Evolutionary conservation across 1,140 invertebrate genomes (phyloP), one percentile per base, ranked within the genome.

Genomic region (Hyles vespertilio): DNA sequence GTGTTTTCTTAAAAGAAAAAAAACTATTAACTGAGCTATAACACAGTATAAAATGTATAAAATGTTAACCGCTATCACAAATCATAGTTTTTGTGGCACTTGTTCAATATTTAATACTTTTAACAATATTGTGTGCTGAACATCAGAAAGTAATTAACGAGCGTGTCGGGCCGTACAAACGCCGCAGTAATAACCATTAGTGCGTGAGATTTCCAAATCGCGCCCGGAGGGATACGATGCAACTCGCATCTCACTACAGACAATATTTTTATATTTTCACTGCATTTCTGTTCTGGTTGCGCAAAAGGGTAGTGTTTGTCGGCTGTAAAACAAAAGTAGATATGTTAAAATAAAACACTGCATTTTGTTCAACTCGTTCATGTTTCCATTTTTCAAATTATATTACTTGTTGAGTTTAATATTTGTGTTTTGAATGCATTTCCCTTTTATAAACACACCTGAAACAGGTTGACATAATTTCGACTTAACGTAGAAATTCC

Each of bases 221-320:
- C 53, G 65, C 69, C 70, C 66, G n/a, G 51, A 58, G 70, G 69
- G 72, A 73, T 47, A 57, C 61, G 54, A 70, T 73, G 70, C 70
- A 67, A 74, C 59, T 69, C 69, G 65, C 67, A 69, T 73, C 70
- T 70, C 67, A 70, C 67, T 70, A 70, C 61, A 64, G 68, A 64
- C 60, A 61, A 74, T 72, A 77, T 79, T 81, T 77, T 81, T 78
- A 79, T 79, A 79, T 80, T 77, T 77, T 70, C 72, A 77, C 70
- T 77, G 72, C 66, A 79, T 74, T 78, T 77, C 70, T 70, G 69
- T 78, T 69, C 55, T 51, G 48, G 62, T 69, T 74, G 52, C 68
- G 68, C 61, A 74, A 82, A 74, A 77, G 65, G 65, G 66, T 60
- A 67, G 50, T 65, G 61, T 74, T 74, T 74, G 74, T 70, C 56